Base-by-base conservation (phyloP, 2,113 vertebrate species). In the Epinephelus cyanopodus region DNA sequence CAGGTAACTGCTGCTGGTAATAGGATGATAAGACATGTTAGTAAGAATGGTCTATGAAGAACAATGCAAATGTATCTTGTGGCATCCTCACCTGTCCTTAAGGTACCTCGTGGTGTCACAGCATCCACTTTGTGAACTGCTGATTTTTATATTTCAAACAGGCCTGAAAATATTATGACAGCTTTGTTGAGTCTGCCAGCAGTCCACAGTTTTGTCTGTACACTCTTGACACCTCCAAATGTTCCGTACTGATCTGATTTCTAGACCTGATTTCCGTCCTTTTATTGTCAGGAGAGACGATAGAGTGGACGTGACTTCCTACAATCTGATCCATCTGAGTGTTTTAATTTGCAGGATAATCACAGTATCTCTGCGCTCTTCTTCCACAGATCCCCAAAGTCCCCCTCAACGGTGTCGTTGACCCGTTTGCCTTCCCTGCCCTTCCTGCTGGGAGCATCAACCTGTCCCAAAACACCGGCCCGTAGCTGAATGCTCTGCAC, bases 381-480 rank as follows among this genome's bases (percentile, higher is more conserved):
- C 58, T 17, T 62, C 62, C 70, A 47, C 84, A 89, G 87, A 79
- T 84, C 14, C 65, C 81, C 29, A 67, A 9, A 48, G 68, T 60
- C 47, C 18, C 72, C 33, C 47, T 79, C 84, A 87, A 82, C 12
- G 25, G 23, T 5, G 67, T 13, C 0, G 48, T 53, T 1, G 67
- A 84, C 81, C 69, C 64, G 18, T 86, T 84, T 3, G 13, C 47
- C 65, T 79, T 81, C 64, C 23, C 81, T 0, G 52, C 18, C 2
- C 60, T n/a, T 57, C 77, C 77, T 0, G 1, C 72, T 0, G 73
- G 77, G 19, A 69, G 33, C 76, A 4, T 77, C 63, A 48, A 70
- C 77, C 15, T 86, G 5, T 60, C 84, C 74, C 53, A 68, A 0
- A 72, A 75, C 73, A 25, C 42, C 1, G 63, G 62, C 21, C 53